phyloP scores from a whole-genome alignment of 2,888 invertebrate genomes.

The Drosophila nr. perissopoda region DNA sequence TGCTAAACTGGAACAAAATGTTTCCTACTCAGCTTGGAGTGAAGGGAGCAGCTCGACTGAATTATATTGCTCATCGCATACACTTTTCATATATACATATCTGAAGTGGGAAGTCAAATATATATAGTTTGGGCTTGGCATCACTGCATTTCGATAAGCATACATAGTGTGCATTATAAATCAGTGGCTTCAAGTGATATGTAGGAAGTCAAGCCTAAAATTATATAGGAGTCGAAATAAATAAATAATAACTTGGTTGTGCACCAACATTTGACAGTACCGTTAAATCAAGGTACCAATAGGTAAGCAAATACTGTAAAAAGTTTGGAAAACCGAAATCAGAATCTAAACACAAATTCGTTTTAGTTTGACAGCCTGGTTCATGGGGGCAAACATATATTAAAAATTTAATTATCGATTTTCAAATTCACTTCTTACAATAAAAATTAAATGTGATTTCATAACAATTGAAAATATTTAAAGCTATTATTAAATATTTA shows the following conservation, averaged over 20 bases:
- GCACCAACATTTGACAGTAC: not conserved
- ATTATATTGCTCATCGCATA: constrained; percentile 7
- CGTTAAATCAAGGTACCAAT: not conserved
- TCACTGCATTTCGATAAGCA: not conserved
- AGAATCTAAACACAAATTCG: not conserved
- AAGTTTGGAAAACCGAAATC: not conserved
- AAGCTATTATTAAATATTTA: not conserved
- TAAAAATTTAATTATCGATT: not conserved
- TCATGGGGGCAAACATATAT: not conserved
- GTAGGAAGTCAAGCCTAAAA: not conserved
- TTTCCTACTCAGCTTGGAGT: constrained; percentile 19
- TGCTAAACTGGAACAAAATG: constrained; percentile 44
- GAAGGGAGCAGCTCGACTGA: constrained; percentile 27
- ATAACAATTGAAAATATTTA: not conserved
- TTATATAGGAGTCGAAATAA: not conserved
- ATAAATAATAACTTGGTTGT: not conserved
- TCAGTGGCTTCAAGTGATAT: not conserved
- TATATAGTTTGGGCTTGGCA: not conserved
- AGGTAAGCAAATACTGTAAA: not conserved
- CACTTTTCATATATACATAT: not conserved
- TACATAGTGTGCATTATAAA: not conserved
- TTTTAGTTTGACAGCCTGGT: not conserved
- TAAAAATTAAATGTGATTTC: not conserved
- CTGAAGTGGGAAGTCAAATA: not conserved
- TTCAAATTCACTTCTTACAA: not conserved